phyloP scores from a whole-genome alignment of 2,888 invertebrate species.

The Caenorhabditis afra region DNA sequence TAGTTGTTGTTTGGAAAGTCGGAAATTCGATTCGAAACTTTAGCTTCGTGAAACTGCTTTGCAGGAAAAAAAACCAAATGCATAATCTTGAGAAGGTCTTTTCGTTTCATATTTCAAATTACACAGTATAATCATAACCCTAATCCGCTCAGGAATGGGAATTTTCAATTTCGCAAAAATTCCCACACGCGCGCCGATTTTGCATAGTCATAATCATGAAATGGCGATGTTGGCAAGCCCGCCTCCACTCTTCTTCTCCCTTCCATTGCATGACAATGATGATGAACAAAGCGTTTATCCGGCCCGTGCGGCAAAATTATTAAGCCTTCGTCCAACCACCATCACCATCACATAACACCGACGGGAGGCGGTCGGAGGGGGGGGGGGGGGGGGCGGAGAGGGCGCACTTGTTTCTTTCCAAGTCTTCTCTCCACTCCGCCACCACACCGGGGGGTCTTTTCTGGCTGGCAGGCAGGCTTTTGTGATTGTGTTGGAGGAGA shows the following conservation, averaged over 20 bases:
- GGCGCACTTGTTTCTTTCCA: constrained; percentile 12
- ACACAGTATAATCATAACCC: no score
- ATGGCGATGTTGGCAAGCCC: neutral
- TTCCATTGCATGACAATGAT: no score
- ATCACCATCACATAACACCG: no score
- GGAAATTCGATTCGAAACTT: neutral
- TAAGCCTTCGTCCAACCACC: constrained; percentile 25
- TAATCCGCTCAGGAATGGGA: neutral
- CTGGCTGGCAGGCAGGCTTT: neutral
- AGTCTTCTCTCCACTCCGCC: constrained; percentile 1
- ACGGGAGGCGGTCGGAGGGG: no score
- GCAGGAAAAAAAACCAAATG: neutral
- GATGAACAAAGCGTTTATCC: constrained; percentile 52
- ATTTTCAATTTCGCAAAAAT: neutral
- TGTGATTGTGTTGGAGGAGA: neutral
- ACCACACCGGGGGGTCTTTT: neutral
- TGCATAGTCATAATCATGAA: neutral
- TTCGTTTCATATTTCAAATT: neutral
- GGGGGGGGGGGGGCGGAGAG: no score
- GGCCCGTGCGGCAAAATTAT: constrained; percentile 53
- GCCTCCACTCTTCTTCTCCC: neutral
- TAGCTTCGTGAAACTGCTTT: neutral
- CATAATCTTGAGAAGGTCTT: neutral
- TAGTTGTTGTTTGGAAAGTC: neutral
- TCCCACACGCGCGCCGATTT: neutral